These are phyloP conservation scores for Choreutis nemorana DNA, from an alignment of 2,888 invertebrate species.

Conservation along the genomic window DNA sequence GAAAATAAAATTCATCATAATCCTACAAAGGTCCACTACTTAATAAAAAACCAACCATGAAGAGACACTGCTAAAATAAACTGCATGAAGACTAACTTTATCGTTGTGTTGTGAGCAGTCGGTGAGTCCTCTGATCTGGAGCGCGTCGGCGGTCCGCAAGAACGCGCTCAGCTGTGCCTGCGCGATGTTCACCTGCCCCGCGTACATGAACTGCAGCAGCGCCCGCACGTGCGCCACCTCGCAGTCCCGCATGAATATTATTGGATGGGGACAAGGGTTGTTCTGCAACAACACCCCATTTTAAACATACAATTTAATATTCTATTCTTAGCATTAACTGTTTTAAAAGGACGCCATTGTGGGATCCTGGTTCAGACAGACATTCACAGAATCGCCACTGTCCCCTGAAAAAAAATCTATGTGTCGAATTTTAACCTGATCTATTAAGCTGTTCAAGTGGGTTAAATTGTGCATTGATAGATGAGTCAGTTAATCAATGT, in stretches of 20 bases:
- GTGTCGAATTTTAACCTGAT: no score
- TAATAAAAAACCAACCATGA: neutral
- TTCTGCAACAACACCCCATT: slow-evolving; percentile 69
- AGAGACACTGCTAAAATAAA: neutral
- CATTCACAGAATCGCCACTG: no score
- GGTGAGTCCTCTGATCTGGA: slow-evolving; percentile 80
- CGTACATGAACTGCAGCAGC: slow-evolving; percentile 85
- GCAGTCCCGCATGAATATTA: slow-evolving; percentile 86
- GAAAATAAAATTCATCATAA: slow-evolving; percentile 7
- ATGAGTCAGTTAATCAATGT: no score
- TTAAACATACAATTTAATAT: neutral
- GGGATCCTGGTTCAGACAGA: no score
- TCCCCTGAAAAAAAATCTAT: no score
- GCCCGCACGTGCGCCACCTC: slow-evolving; percentile 80
- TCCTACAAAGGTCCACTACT: neutral
- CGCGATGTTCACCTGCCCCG: slow-evolving; percentile 84
- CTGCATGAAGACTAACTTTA: slow-evolving; percentile 32
- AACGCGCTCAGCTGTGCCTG: slow-evolving; percentile 80
- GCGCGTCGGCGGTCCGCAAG: slow-evolving; percentile 79
- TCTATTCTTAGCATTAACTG: no score
- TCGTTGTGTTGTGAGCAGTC: slow-evolving; percentile 70
- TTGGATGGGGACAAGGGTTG: slow-evolving; percentile 85
- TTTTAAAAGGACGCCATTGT: no score
- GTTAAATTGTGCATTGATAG: no score
- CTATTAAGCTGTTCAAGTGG: no score